Conservation (phyloP, 2,888 invertebrate species). For the Desoria tigrina region DNA sequence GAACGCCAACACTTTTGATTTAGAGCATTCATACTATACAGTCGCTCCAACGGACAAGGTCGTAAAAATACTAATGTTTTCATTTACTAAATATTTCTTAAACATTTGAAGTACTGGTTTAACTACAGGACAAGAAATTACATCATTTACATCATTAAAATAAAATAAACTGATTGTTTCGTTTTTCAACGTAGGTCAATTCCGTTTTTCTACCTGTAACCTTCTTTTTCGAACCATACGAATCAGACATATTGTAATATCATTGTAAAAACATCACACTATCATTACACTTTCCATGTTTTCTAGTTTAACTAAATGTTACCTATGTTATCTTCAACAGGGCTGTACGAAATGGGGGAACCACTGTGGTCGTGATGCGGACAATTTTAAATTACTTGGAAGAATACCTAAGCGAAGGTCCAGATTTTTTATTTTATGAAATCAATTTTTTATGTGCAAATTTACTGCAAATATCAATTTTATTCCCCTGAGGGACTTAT, state of each 20-base stretch:
- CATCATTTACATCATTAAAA: no score
- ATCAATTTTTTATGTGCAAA: no score
- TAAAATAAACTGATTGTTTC: no score
- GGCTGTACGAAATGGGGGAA: conserved; percentile 3
- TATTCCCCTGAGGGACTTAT: no score
- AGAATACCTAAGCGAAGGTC: background rate
- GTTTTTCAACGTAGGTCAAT: no score
- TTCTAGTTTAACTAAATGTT: no score
- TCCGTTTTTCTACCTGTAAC: conserved; percentile 25
- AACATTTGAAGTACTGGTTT: no score
- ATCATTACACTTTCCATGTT: background rate
- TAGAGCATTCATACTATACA: background rate
- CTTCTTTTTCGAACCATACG: conserved; percentile 17
- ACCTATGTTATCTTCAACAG: conserved; percentile 3
- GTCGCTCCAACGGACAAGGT: background rate
- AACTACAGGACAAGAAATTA: no score
- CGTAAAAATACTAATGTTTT: no score
- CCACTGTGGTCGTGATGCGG: conserved; percentile 9
- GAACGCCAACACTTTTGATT: background rate
- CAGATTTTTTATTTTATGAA: no score
- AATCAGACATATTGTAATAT: conserved; percentile 13
- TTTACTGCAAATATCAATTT: no score
- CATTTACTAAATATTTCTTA: conserved; percentile 17
- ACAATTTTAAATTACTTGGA: background rate
- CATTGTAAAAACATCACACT: background rate